phyloP scores from a whole-genome alignment of 2,113 vertebrate species.

The Nestor notabilis region DNA sequence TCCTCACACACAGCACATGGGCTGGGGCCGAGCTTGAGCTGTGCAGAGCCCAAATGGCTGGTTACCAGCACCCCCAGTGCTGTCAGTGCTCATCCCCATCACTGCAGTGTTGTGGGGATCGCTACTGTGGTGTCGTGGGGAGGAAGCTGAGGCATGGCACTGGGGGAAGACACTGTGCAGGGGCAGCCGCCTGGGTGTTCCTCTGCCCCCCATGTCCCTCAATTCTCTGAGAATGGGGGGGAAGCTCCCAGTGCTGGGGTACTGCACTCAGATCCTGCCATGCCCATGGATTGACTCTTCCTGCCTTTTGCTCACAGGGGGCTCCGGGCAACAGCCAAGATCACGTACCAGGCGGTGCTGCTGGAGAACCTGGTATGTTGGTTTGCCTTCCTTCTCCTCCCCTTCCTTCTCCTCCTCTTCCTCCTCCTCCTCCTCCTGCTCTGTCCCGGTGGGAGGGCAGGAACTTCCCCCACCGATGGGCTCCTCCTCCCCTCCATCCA shows the following conservation, averaged over 20 bases:
- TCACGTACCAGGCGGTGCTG: conserved; percentile 87
- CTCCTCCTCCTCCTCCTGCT: neutral
- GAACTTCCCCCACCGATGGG: rapidly evolving
- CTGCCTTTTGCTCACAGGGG: conserved; percentile 71
- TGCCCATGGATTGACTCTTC: rapidly evolving
- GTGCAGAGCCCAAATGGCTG: rapidly evolving
- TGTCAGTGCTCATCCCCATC: neutral
- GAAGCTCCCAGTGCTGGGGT: neutral
- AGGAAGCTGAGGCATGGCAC: neutral
- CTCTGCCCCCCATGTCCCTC: too few relatives aligned
- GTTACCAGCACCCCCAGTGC: neutral
- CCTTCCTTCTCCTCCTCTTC: neutral
- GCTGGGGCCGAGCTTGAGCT: rapidly evolving
- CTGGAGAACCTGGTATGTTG: conserved; percentile 85
- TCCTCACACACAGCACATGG: neutral
- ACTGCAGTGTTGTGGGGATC: rapidly evolving
- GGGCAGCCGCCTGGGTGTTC: neutral
- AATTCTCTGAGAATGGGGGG: too few relatives aligned
- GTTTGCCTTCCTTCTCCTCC: neutral
- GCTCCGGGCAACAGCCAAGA: conserved; percentile 86
- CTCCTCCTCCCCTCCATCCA: neutral
- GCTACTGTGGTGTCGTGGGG: neutral
- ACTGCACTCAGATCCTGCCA: rapidly evolving
- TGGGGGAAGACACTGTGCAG: too few relatives aligned
- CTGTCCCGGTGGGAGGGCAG: neutral